phyloP scores from a whole-genome alignment of 2,113 vertebrate genomes.

The Tringa solitaria region DNA sequence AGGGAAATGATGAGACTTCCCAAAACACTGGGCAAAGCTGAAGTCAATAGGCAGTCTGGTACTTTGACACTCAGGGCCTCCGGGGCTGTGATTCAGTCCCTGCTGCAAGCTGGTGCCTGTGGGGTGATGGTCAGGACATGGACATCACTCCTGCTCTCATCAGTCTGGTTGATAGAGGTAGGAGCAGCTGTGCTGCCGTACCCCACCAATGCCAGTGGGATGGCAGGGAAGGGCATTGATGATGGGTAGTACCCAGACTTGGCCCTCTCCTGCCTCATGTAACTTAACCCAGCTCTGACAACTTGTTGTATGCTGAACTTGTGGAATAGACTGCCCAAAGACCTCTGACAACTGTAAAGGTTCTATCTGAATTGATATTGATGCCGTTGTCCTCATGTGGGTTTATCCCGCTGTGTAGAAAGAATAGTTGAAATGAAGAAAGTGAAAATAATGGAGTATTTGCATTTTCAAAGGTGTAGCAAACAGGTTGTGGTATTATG shows the following conservation, averaged over 20 bases:
- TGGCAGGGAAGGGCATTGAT: neutral
- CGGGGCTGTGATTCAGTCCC: neutral
- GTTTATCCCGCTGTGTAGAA: neutral
- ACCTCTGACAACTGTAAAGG: neutral
- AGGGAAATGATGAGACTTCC: neutral
- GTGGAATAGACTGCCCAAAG: neutral
- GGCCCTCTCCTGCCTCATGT: neutral
- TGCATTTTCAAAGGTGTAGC: neutral
- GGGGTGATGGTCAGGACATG: neutral
- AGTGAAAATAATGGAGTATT: neutral
- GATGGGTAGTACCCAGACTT: neutral
- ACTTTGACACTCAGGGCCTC: neutral
- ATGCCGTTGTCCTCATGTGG: neutral
- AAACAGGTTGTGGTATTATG: neutral
- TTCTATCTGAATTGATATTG: neutral
- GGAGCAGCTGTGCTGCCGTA: neutral
- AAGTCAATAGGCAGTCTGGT: neutral
- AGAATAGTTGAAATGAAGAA: neutral
- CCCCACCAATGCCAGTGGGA: neutral
- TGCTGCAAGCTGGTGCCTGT: neutral
- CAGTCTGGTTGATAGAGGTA: neutral
- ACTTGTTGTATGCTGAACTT: fast-evolving
- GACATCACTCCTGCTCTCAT: neutral
- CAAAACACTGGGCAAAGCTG: neutral
- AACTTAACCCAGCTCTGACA: neutral